A percentile compares a stretch with the other conserved stretches of the same genome.
Evolutionary conservation across 2,888 invertebrate species (phyloP).

Genomic region (Lasius platythorax): DNA sequence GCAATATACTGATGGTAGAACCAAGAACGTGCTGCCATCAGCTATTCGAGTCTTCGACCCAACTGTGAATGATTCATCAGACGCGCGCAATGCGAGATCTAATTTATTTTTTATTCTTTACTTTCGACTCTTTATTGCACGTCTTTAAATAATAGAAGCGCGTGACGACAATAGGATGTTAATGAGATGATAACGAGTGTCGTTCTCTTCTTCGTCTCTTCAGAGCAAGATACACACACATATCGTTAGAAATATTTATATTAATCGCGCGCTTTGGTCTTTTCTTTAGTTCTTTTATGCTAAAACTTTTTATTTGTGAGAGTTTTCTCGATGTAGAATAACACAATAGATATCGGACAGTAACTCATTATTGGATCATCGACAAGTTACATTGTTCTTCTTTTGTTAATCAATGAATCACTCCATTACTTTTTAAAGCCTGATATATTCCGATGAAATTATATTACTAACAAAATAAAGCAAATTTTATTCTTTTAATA

Average conservation of each 20-base stretch:
- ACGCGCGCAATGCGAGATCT: not conserved
- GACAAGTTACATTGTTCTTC: not conserved
- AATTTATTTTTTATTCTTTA: not conserved
- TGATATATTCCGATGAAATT: not conserved
- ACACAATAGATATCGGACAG: slow-evolving; percentile 3
- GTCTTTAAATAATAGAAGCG: not conserved
- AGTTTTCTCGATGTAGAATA: not conserved
- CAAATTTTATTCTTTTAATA: slow-evolving; percentile 10
- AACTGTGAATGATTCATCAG: not conserved
- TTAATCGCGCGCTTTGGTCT: not conserved
- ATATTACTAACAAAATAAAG: slow-evolving; percentile 11
- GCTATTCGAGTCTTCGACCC: not conserved
- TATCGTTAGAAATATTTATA: not conserved
- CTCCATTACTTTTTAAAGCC: not conserved
- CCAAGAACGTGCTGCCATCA: slow-evolving; percentile 33
- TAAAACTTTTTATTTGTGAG: not conserved
- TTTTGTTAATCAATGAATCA: not conserved
- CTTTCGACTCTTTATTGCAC: not conserved
- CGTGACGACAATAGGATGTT: not conserved
- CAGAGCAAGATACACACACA: not conserved
- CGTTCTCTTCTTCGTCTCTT: not conserved
- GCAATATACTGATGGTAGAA: not conserved
- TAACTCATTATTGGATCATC: not conserved
- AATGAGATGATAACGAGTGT: too few species aligned
- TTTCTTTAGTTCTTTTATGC: not conserved